A percentile compares a stretch with the other conserved stretches of the same genome.
These are phyloP conservation scores for Chelonus insularis DNA, from an alignment of 1,140 invertebrate species.

Conservation along the genomic window DNA sequence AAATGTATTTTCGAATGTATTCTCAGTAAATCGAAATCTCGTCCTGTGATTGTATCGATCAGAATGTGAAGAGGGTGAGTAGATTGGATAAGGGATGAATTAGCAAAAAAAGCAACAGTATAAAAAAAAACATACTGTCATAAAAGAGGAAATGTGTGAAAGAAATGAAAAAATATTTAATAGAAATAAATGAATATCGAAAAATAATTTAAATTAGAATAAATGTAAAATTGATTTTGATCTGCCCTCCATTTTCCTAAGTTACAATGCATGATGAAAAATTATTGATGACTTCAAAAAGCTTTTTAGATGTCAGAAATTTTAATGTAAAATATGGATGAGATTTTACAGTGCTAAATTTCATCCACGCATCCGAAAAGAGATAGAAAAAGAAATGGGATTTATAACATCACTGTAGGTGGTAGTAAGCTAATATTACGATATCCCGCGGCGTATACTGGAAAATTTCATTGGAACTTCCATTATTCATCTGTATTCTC, in stretches of 20 bases:
- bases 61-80: not conserved
- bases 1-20: conserved; percentile 1
- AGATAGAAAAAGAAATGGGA: conserved; percentile 14
- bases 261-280: too few species aligned
- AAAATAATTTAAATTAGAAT: too few species aligned
- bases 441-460: conserved; percentile 56
- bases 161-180: too few species aligned
- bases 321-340: too few species aligned
- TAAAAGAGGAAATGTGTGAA: too few species aligned
- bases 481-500: conserved; percentile 53
- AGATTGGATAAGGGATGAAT: not conserved
- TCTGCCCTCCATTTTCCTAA: too few species aligned
- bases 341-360: not conserved
- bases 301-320: not conserved
- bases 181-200: too few species aligned
- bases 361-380: not conserved
- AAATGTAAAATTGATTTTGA: too few species aligned
- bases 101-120: not conserved
- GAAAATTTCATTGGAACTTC: conserved; percentile 60
- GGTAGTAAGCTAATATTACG: conserved; percentile 58
- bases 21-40: conserved; percentile 2
- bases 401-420: conserved; percentile 29
- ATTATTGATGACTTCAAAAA: conserved; percentile 2
- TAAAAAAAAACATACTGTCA: too few species aligned
- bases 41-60: not conserved